A percentile compares a stretch with the other conserved stretches of the same genome.
Conservation (phyloP, 2,888 invertebrate species). For the Melanostoma scalare region DNA sequence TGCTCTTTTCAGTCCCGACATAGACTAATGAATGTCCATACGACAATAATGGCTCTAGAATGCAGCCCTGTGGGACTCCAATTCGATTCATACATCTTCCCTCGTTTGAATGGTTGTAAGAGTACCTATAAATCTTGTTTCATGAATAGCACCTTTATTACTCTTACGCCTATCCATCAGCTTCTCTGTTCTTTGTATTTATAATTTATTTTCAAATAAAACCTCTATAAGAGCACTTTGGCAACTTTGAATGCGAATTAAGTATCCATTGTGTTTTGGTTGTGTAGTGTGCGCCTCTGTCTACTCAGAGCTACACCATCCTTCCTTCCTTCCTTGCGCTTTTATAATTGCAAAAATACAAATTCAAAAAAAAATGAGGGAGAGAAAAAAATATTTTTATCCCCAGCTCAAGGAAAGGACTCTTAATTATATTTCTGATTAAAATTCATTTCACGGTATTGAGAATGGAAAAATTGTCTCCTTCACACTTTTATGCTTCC, state of each 20-base stretch:
- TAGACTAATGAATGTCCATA: too few species aligned
- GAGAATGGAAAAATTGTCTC: conserved; percentile 36
- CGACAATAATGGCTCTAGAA: too few species aligned
- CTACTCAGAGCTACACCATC: background rate
- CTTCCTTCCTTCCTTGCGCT: background rate
- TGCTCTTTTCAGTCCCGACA: too few species aligned
- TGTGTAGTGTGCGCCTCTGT: background rate
- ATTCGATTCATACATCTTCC: too few species aligned
- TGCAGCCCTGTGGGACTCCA: too few species aligned
- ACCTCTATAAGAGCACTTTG: conserved; percentile 33
- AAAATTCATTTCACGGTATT: conserved; percentile 66
- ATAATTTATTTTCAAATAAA: conserved; percentile 39
- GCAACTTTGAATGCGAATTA: conserved; percentile 46
- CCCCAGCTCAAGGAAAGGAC: conserved; percentile 14
- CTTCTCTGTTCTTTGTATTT: background rate
- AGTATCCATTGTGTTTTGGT: conserved; percentile 13
- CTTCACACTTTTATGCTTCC: background rate
- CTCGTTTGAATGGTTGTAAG: too few species aligned
- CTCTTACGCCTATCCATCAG: too few species aligned
- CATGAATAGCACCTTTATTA: too few species aligned
- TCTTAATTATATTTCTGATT: conserved; percentile 81
- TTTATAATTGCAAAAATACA: background rate
- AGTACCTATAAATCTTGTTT: too few species aligned
- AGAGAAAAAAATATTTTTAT: background rate
- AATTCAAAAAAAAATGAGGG: background rate